Conservation (phyloP, 1,140 invertebrate species). For the Antheraea pernyi region DNA sequence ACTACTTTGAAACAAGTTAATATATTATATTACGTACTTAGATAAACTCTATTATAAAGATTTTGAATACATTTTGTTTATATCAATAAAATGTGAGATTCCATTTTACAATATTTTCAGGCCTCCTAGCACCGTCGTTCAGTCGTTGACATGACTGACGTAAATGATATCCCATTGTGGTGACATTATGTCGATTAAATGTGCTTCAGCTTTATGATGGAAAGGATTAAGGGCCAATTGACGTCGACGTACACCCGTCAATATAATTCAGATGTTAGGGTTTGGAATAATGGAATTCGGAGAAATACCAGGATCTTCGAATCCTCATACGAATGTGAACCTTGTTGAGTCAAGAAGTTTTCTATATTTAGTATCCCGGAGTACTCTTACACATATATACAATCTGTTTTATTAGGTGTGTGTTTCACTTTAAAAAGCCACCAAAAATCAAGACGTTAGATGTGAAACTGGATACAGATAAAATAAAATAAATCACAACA, state of each 20-base stretch:
- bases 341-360: neutral
- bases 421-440: too few species aligned
- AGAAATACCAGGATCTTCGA: neutral
- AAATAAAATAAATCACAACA: too few species aligned
- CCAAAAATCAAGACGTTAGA: too few species aligned
- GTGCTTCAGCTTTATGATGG: constrained; percentile 11
- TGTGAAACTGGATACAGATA: too few species aligned
- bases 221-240: constrained; percentile 27
- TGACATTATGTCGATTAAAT: neutral
- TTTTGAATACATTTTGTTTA: neutral
- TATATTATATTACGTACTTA: too few species aligned
- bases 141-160: constrained; percentile 13
- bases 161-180: constrained; percentile 18
- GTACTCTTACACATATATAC: too few species aligned
- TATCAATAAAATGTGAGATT: neutral
- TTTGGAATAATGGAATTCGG: neutral
- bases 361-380: neutral
- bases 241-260: constrained; percentile 17
- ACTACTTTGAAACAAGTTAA: too few species aligned
- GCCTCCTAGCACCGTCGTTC: neutral
- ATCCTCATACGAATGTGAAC: neutral
- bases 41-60: too few species aligned
- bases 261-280: constrained; percentile 1
- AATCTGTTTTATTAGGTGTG: too few species aligned
- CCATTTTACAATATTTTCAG: neutral